Evolutionary conservation across 2,113 vertebrate species (phyloP), one percentile per base, ranked within the genome.

Genomic region (Zootoca vivipara): DNA sequence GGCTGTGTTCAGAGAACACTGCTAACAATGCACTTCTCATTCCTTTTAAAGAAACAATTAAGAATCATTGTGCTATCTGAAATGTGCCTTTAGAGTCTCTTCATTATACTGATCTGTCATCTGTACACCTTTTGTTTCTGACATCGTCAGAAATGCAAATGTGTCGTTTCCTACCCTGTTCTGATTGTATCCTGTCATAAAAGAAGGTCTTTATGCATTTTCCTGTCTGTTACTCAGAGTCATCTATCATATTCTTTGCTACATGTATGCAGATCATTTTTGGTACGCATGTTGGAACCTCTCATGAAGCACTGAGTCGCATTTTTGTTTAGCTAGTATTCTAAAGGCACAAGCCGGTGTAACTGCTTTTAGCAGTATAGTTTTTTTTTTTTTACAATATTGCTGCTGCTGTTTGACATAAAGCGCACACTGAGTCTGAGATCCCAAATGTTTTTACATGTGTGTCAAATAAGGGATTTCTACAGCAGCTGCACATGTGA

Each of bases 41-140:
- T 95, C 83, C 35, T 92, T 96, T 93, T 94, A 92, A 94, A 93
- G 94, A 93, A 81, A 93, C 90, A 93, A 92, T 95, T 87, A 67
- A 94, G 94, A 96, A 95, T 94, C 87, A 77, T 87, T 90, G 91
- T 79, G 85, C 95, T 94, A 93, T 95, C 94, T 92, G 95, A 94
- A 95, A 89, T 93, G 89, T 94, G 96, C 96, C 97, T 97, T 97
- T 95, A 96, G 96, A 95, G 93, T 94, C 89, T 88, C 94, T 94
- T 30, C 65, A 91, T 89, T 81, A 88, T 85, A 92, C 91, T 89
- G 10, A 78, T 87, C 92, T 91, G 40, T 90, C 87, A 90, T 73
- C 77, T 90, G 83, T 92, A 85, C 28, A 4, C 56, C 80, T 90
- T 90, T 77, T 22, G 73, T 80, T 93, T 90, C 84, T 88, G 85